Evolutionary conservation across 2,797 vertebrate species (phyloP).

Genomic region (Onychomys arenicola): DNA sequence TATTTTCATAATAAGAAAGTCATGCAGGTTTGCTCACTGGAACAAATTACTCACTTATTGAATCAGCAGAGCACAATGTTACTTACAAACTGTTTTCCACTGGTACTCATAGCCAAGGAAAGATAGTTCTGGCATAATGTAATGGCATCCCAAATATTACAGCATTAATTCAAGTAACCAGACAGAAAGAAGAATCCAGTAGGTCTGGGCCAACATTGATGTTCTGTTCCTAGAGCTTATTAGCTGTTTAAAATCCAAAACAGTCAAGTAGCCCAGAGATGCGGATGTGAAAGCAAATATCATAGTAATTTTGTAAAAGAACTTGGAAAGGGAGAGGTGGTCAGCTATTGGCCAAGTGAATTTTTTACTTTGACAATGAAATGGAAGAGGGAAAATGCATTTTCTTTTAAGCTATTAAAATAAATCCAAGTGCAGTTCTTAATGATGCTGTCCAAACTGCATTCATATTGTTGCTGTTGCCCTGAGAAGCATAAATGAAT

Average conservation of each 20-base stretch:
- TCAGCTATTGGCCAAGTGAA: conserved; percentile 7
- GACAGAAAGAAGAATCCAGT: conserved; percentile 18
- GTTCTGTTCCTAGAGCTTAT: background rate
- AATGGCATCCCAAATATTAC: conserved; percentile 52
- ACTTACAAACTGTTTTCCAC: conserved; percentile 51
- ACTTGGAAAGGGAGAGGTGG: conserved; percentile 20
- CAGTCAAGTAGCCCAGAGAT: background rate
- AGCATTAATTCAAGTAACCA: conserved; percentile 63
- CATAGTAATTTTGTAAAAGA: conserved; percentile 38
- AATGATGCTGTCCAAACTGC: conserved; percentile 33
- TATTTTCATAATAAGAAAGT: conserved; percentile 66
- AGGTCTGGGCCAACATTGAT: background rate
- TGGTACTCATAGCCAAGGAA: background rate
- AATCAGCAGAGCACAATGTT: conserved; percentile 52
- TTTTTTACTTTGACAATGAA: conserved; percentile 67
- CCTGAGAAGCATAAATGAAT: conserved; percentile 60
- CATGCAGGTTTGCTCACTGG: conserved; percentile 50
- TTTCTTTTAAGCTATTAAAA: conserved; percentile 50
- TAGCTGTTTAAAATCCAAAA: conserved; percentile 64
- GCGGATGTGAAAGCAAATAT: conserved; percentile 52
- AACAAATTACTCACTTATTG: conserved; percentile 67
- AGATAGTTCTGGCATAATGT: conserved; percentile 42
- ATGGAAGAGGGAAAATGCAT: conserved; percentile 37
- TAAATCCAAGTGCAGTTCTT: conserved; percentile 49
- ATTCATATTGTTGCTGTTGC: conserved; percentile 59